Base-by-base conservation (phyloP, 2,113 vertebrate genomes). In the Pterocles orientalis region DNA sequence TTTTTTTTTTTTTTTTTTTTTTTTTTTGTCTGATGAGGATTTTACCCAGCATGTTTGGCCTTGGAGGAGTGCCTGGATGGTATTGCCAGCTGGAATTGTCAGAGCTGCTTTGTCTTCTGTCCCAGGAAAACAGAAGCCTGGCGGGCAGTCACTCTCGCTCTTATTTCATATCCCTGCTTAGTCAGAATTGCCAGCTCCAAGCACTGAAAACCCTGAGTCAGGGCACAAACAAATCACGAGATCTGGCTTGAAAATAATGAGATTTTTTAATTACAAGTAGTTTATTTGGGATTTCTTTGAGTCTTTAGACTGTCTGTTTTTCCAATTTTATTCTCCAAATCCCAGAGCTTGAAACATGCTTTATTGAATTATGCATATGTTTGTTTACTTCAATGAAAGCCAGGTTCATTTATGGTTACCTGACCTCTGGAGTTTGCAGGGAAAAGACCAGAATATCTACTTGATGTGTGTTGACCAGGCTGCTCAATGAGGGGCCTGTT, bases 111-210 rank as follows among this genome's bases (percentile, higher is more conserved):
- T 96, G 96, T 97, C 94, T 95, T 96, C 77, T 87, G 91, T 96
- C 96, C 96, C 92, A 96, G 95, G 91, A 91, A 97, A 96, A 96
- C 92, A 96, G 95, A 96, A 97, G 94, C 91, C 91, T 97, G 91
- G 86, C 81, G 1, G 88, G 89, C 94, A 94, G 91, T 94, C 83
- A 90, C 86, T 96, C 95, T 96, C 41, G 5, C 91, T 96, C 92
- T 93, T 92, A 94, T 95, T 95, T 96, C 88, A 89, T 85, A 92
- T 92, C 95, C 92, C 91, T 94, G 92, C 96, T 94, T 95, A 94
- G 92, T 96, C 96, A 95, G 95, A 91, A 70, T 79, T 96, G 96
- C 92, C 96, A 97, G 25, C 83, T 78, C 73, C 78, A 73, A 85
- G 81, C 88, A 91, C 78, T 94, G 86, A 96, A 96, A 96, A 94